Evolutionary conservation across 2,888 invertebrate species (phyloP).

Genomic region (Euplexia lucipara): DNA sequence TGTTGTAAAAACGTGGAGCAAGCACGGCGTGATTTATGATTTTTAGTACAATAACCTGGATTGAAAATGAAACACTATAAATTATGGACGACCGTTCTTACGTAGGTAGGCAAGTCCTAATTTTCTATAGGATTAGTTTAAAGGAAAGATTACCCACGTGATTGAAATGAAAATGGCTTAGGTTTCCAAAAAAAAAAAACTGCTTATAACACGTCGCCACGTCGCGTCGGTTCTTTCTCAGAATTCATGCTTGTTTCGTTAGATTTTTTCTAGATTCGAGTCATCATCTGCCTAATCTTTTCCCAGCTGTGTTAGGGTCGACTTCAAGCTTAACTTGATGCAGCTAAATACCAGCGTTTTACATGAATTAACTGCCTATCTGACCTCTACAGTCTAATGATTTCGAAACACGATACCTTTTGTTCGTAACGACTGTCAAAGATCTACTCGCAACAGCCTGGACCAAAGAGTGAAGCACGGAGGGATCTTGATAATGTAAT

Average conservation of each 20-base stretch:
- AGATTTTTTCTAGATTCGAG: not conserved
- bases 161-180: not conserved
- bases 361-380: no score
- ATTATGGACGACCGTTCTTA: conserved; percentile 22
- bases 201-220: no score
- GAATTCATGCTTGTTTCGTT: not conserved
- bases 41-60: conserved; percentile 26
- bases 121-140: conserved; percentile 3
- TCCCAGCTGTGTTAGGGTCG: no score
- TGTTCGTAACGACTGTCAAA: no score
- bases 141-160: conserved; percentile 2
- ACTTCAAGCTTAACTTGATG: no score
- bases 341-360: no score
- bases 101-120: conserved; percentile 1
- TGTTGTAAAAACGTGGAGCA: conserved; percentile 44
- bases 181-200: not conserved
- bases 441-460: no score
- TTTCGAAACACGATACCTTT: no score
- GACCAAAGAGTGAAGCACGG: no score
- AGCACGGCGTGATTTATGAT: conserved; percentile 47
- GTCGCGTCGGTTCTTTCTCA: not conserved
- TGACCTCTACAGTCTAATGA: no score
- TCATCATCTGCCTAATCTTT: no score
- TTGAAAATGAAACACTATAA: conserved; percentile 28
- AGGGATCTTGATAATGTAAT: no score